These are phyloP conservation scores for Pluvianellus socialis DNA, from an alignment of 2,113 vertebrate genomes.

Conservation along the genomic window DNA sequence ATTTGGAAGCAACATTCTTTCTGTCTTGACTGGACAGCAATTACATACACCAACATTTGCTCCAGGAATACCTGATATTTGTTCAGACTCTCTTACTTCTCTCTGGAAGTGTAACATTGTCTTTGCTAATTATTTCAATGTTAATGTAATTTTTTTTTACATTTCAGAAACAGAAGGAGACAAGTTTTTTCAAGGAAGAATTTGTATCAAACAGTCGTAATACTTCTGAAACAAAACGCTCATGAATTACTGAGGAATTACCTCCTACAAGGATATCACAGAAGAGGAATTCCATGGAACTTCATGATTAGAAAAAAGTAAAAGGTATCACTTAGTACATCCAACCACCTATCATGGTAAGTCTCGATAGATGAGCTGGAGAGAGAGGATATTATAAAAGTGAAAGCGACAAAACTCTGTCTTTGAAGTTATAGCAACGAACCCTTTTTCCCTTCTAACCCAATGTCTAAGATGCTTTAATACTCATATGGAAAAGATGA, in stretches of 20 bases:
- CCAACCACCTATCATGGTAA: not conserved
- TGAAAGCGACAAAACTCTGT: not conserved
- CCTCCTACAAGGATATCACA: not conserved
- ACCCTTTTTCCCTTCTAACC: not conserved
- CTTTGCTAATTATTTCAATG: not conserved
- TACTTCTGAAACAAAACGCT: not conserved
- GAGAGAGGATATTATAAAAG: not conserved
- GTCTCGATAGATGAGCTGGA: not conserved
- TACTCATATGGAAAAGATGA: not conserved
- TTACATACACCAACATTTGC: not conserved
- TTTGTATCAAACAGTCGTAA: not conserved
- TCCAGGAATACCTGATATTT: not conserved
- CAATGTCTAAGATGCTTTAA: no score
- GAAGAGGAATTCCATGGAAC: not conserved
- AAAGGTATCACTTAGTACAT: not conserved
- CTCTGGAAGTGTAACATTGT: not conserved
- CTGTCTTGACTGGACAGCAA: not conserved
- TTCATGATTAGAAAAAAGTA: not conserved
- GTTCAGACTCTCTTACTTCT: not conserved
- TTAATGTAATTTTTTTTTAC: not conserved
- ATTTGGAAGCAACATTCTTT: not conserved
- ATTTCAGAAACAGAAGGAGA: not conserved
- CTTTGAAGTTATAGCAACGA: not conserved
- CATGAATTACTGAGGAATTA: not conserved
- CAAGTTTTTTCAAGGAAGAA: not conserved